Percentiles rank a stretch among this genome's conserved stretches.
phyloP scores from a whole-genome alignment of 2,113 vertebrate species.

The Vidua chalybeata region DNA sequence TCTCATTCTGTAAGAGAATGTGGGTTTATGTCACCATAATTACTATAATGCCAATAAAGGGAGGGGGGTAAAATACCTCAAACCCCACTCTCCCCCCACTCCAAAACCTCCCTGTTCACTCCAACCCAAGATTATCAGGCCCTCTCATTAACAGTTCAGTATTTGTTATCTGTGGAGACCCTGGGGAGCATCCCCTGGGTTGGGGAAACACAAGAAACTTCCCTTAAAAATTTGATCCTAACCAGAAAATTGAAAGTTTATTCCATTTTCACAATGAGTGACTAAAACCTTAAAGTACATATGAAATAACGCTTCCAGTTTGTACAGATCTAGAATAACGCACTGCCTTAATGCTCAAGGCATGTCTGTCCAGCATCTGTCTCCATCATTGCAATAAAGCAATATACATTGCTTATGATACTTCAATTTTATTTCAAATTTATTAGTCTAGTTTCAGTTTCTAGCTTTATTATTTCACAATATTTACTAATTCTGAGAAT shows the following conservation, averaged over 20 bases:
- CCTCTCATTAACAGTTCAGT: not conserved
- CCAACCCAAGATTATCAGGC: not conserved
- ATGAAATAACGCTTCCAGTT: not conserved
- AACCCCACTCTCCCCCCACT: accelerated
- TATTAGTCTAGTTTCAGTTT: not conserved
- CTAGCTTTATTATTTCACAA: not conserved
- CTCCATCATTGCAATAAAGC: not conserved
- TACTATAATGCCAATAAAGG: not conserved
- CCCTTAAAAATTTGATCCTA: not conserved
- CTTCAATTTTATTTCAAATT: not conserved
- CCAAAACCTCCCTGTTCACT: not conserved
- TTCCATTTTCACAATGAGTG: not conserved
- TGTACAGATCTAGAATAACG: not conserved
- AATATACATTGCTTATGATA: not conserved
- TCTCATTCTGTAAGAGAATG: not conserved
- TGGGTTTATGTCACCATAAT: not conserved
- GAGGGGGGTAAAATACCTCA: not conserved
- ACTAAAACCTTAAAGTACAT: not conserved
- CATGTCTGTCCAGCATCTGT: not conserved
- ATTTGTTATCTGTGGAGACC: not conserved
- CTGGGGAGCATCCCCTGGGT: too few species aligned
- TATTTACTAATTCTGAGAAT: not conserved
- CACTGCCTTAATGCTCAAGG: not conserved
- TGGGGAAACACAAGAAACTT: too few species aligned
- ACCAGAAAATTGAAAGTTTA: not conserved